Evolutionary conservation across 2,888 invertebrate species (phyloP), one percentile per base, ranked within the genome.

Genomic region (Toxonevra muliebris): DNA sequence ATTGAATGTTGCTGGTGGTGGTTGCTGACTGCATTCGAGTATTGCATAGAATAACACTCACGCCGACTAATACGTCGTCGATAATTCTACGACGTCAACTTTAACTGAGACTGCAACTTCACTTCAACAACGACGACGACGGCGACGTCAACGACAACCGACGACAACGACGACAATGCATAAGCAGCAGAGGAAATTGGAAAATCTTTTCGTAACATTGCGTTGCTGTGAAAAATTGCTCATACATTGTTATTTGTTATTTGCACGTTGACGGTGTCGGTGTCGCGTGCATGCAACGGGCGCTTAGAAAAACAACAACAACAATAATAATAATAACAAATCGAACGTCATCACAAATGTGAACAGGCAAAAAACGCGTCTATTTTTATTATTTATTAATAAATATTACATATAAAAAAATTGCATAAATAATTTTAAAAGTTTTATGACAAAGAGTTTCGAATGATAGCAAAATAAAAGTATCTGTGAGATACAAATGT

Each of bases 201-300:
- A 72, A 70, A 70, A 68, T 69, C 64, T 69, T 70, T 69, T 68
- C 69, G 72, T 69, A 72, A 70, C 17, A 65, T 42, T 70, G 69
- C 75, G 76, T 71, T 76, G 80, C 79, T 75, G 76, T 78, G 80
- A 76, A 79, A 77, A 80, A 79, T 30, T 30, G 72, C 43, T 58
- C 76, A 74, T 80, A 79, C 78, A 77, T 30, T 77, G 80, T 81
- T 81, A 81, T 82, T 81, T 82, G 82, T 80, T 80, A 79, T 80
- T 80, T 76, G 82, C 81, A 82, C 79, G 83, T 79, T 82, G 83
- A 81, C 82, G 80, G 76, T 80, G 81, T 79, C 76, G 57, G 63
- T 57, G 60, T 57, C 55, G 65, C 61, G 79, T 72, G 76, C 76
- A 76, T 76, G 77, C 72, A 76, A 76, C 78, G 80, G 72, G 71